Evolutionary conservation across 2,797 vertebrate species (phyloP).

Genomic region (Amniataba percoides): DNA sequence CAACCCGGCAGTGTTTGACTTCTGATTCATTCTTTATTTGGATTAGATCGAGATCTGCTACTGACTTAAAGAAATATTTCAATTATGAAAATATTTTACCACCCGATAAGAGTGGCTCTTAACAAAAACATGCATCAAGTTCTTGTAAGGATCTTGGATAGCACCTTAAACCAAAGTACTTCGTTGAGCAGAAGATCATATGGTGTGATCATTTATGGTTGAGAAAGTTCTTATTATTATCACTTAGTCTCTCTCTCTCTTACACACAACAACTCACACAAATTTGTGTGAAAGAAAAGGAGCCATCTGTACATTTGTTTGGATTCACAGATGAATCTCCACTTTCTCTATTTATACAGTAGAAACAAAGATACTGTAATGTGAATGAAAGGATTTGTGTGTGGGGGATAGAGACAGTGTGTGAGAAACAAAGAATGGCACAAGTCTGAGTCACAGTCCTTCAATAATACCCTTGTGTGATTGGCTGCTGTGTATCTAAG

Average conservation of each 20-base stretch:
- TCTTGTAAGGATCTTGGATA: too few species aligned
- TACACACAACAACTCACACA: background rate
- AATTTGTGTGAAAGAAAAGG: background rate
- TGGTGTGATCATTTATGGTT: background rate
- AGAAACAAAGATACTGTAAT: slow-evolving; percentile 5
- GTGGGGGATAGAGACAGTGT: background rate
- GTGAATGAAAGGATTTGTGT: slow-evolving; percentile 4
- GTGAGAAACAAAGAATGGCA: background rate
- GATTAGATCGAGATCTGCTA: too few species aligned
- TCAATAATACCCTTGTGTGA: background rate
- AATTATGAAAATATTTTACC: background rate
- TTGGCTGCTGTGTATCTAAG: slow-evolving; percentile 41
- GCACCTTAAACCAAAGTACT: too few species aligned
- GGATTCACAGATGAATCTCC: background rate
- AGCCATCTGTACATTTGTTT: background rate
- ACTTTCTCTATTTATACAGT: background rate
- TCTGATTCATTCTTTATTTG: background rate
- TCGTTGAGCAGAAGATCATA: background rate
- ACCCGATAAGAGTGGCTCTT: background rate
- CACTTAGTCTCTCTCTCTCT: background rate
- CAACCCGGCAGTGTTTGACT: background rate
- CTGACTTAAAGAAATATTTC: too few species aligned
- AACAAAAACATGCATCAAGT: too few species aligned
- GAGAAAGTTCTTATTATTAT: background rate
- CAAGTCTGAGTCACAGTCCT: background rate